Evolutionary conservation across 2,113 vertebrate species (phyloP), one percentile per base, ranked within the genome.

Genomic region (Garra rufa): DNA sequence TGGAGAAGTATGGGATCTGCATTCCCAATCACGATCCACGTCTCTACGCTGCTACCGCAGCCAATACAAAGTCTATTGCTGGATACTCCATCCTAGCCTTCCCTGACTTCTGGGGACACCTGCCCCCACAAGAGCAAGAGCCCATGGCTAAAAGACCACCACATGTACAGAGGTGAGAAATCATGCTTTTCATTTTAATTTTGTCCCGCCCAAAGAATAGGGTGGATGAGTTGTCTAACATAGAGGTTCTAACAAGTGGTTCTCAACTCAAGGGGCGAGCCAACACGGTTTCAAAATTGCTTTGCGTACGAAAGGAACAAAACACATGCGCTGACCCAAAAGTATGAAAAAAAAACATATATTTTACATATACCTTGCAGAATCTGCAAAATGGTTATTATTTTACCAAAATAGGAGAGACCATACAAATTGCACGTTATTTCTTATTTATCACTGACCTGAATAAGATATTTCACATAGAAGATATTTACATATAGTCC

Each of bases 91-190:
- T 92, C 13, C 30, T 97, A 91, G 96, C 96, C 17, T 97, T 99
- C 87, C 96, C 97, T 0, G 98, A 99, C 89, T 94, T 97, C 88
- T 98, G 97, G 97, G 97, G 98, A 28, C 97, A 98, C 48, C 84
- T 91, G 11, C 89, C 96, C 2, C 94, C 92, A 15, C 84, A 80
- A 8, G 85, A 83, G 80, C 83, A 88, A 55, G 95, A 97, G 73
- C 85, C 93, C 6, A 89, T 97, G 93, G 17, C 94, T 61, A 92
- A 92, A 28, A 95, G 96, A 88, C 95, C 90, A 83, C 85, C 88
- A 4, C 94, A 95, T 28, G 41, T 96, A 44, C 97, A 98, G 88
- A 97, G 96, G 98, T 99, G 94, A 94, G 34, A 17, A 38, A 21
- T 41, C 19, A 21, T 1, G 21, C 14, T 19, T 76, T 21, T 55